Percentiles rank a stretch among this genome's conserved stretches.
These are phyloP conservation scores for Gobio gobio DNA, from an alignment of 2,113 vertebrate species.

Conservation along the genomic window DNA sequence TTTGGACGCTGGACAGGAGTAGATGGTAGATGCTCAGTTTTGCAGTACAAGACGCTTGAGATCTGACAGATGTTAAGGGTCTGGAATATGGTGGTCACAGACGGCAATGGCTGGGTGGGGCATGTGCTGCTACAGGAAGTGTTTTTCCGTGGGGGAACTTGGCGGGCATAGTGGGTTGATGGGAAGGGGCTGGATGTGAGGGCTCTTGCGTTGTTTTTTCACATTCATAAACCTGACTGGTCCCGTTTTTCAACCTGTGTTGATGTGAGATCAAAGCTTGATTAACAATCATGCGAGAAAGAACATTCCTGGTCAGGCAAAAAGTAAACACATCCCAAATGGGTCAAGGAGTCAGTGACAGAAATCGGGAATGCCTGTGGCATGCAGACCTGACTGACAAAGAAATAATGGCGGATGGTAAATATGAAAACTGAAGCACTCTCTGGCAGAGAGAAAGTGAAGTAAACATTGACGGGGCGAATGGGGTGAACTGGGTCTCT, in stretches of 20 bases:
- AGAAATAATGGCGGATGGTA: not conserved
- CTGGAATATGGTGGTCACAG: not conserved
- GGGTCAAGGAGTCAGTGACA: not conserved
- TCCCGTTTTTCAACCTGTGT: constrained; percentile 29
- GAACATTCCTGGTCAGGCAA: constrained; percentile 23
- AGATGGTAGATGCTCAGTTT: not conserved
- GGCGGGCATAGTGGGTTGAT: constrained; percentile 38
- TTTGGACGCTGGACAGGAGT: not conserved
- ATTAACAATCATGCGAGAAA: not conserved
- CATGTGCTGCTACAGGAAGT: constrained; percentile 18
- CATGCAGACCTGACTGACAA: not conserved
- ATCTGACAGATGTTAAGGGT: constrained; percentile 18
- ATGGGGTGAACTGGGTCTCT: constrained; percentile 17
- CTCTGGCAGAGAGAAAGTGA: not conserved
- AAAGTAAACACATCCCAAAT: constrained; percentile 21
- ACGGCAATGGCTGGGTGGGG: not conserved
- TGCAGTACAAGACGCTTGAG: not conserved
- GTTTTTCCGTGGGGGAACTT: constrained; percentile 52
- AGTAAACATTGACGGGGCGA: constrained; percentile 37
- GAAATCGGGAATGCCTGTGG: not conserved
- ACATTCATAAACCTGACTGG: constrained; percentile 30
- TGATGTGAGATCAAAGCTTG: constrained; percentile 5
- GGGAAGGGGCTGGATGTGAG: constrained; percentile 20
- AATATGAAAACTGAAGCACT: constrained; percentile 16
- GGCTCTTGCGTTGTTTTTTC: constrained; percentile 32